Percentiles rank a stretch among this genome's conserved stretches.
These are phyloP conservation scores for Lophochroa leadbeateri DNA, from an alignment of 2,113 vertebrate genomes.

Conservation along the genomic window DNA sequence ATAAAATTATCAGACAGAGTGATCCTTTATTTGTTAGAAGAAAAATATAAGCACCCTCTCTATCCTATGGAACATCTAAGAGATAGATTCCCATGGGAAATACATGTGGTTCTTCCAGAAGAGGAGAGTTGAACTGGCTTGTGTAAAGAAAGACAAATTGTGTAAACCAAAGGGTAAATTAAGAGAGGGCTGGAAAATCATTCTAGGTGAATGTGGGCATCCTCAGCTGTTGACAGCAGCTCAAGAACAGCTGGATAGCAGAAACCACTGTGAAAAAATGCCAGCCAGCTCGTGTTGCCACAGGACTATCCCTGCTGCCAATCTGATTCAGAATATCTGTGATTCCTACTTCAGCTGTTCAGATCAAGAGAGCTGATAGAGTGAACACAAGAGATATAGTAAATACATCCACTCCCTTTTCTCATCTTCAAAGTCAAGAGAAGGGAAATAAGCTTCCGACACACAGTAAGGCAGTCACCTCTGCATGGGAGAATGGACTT, in stretches of 20 bases:
- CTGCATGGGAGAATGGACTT: neutral
- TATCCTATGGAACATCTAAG: neutral
- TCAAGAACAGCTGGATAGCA: neutral
- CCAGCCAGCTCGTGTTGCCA: accelerated
- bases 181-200: neutral
- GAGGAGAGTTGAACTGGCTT: neutral
- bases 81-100: neutral
- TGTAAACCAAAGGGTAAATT: neutral
- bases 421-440: neutral
- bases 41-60: neutral
- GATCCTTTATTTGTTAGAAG: neutral
- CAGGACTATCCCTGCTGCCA: neutral
- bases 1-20: neutral
- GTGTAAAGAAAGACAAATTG: neutral
- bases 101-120: neutral
- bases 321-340: neutral
- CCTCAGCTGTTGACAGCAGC: neutral
- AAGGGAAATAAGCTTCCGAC: neutral
- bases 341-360: neutral
- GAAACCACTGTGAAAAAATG: neutral
- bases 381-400: neutral
- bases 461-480: accelerated
- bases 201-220: neutral
- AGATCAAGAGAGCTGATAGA: neutral
- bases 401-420: neutral